Percentiles rank a stretch among this genome's conserved stretches.
Conservation (phyloP, 2,888 invertebrate species). For the Oligia latruncula region DNA sequence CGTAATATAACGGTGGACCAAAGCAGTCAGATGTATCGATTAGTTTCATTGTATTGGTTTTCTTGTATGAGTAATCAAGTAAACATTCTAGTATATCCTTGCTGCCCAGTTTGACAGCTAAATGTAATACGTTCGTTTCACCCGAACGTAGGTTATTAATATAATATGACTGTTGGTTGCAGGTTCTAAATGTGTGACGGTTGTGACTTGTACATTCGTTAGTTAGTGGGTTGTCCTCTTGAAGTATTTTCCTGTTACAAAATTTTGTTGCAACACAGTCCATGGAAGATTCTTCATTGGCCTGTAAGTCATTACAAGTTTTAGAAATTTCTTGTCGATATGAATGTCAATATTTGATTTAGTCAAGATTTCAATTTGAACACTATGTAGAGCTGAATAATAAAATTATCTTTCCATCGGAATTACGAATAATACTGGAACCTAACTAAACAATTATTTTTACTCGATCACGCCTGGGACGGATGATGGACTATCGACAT, state of each 20-base stretch:
- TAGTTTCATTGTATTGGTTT: neutral
- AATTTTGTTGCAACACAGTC: too few species aligned
- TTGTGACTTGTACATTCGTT: too few species aligned
- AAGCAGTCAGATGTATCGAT: neutral
- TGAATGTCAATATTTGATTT: neutral
- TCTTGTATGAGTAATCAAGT: constrained; percentile 1
- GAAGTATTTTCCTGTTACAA: too few species aligned
- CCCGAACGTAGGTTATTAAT: too few species aligned
- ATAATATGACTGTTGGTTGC: too few species aligned
- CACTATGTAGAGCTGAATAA: neutral
- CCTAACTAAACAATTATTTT: too few species aligned
- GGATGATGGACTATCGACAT: neutral
- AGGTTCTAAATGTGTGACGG: too few species aligned
- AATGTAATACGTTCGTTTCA: neutral
- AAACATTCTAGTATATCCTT: constrained; percentile 1
- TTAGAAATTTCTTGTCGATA: neutral
- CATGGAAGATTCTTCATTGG: neutral
- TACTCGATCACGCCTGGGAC: too few species aligned
- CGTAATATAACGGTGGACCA: constrained; percentile 1
- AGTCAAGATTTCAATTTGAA: neutral
- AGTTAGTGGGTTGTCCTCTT: too few species aligned
- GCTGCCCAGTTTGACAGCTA: neutral
- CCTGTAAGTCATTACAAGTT: neutral
- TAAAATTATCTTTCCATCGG: neutral
- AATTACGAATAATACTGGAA: too few species aligned